Conservation (phyloP, 2,888 invertebrate species). For the Polymixis flavicincta region DNA sequence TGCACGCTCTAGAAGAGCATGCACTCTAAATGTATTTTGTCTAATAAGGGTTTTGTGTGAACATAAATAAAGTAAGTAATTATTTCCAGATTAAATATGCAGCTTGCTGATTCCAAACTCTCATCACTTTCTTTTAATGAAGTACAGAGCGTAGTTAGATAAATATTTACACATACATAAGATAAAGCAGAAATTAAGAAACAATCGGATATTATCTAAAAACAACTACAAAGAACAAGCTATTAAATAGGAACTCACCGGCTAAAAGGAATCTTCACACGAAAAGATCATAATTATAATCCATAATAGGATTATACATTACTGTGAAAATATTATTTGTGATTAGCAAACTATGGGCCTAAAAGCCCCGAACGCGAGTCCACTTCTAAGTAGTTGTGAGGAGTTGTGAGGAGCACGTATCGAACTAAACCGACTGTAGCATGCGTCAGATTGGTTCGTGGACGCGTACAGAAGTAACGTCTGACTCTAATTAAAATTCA, state of each 20-base stretch:
- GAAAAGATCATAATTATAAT: constrained; percentile 1
- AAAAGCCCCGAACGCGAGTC: constrained; percentile 2
- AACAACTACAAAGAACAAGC: background rate
- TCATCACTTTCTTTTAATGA: background rate
- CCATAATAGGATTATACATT: too few species aligned
- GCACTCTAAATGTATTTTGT: too few species aligned
- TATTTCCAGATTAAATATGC: background rate
- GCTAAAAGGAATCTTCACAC: background rate
- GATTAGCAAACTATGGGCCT: background rate
- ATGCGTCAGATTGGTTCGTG: constrained; percentile 33
- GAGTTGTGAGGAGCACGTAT: background rate
- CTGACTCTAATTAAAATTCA: constrained; percentile 53
- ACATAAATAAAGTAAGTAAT: background rate
- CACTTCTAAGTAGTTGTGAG: background rate
- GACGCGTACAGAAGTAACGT: constrained; percentile 13
- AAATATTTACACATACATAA: too few species aligned
- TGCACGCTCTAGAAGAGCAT: too few species aligned
- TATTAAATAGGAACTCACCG: constrained; percentile 9
- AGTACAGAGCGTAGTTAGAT: background rate
- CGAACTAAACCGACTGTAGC: constrained; percentile 14
- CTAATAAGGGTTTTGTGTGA: background rate
- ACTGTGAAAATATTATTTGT: background rate
- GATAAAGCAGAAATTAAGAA: background rate
- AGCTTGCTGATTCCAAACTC: background rate
- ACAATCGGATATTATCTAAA: background rate